Evolutionary conservation across 2,888 invertebrate genomes (phyloP).

Genomic region (Hydrotaea diabolus): DNA sequence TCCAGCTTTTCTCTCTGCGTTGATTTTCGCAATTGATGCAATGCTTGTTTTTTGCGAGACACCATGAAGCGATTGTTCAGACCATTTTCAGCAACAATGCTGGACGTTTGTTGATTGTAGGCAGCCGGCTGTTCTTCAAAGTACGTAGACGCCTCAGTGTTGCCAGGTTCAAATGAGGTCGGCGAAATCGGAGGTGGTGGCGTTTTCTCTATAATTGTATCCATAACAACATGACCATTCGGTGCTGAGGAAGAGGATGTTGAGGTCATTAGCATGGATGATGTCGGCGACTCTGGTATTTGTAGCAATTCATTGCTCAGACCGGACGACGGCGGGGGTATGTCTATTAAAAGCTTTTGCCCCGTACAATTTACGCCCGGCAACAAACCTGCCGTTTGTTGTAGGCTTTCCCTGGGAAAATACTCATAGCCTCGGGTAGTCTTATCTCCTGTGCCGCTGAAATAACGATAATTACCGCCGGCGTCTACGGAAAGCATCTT

Average conservation of each 20-base stretch:
- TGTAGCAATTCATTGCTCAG: constrained; percentile 79
- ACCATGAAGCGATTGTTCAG: constrained; percentile 12
- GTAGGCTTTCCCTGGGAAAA: constrained; percentile 87
- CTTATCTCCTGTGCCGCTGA: constrained; percentile 92
- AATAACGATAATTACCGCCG: constrained; percentile 93
- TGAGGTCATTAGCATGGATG: constrained; percentile 71
- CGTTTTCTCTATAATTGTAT: constrained; percentile 22
- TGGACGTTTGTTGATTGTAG: constrained; percentile 53
- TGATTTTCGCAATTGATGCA: constrained; percentile 87
- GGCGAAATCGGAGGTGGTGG: neutral
- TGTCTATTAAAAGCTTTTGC: constrained; percentile 79
- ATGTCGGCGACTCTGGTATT: constrained; percentile 77
- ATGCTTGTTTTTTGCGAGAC: constrained; percentile 24
- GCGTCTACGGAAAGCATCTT: constrained; percentile 95
- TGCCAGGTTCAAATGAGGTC: neutral
- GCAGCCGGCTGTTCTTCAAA: constrained; percentile 32
- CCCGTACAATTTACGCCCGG: constrained; percentile 82
- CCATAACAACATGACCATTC: constrained; percentile 51
- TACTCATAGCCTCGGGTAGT: constrained; percentile 89
- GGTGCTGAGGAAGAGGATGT: constrained; percentile 60
- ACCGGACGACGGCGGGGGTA: constrained; percentile 78
- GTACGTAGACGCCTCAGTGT: constrained; percentile 3
- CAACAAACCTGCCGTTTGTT: constrained; percentile 83
- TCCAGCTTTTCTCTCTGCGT: constrained; percentile 92
- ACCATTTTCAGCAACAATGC: neutral